A percentile compares a stretch with the other conserved stretches of the same genome.
phyloP scores from a whole-genome alignment of 2,113 vertebrate species.

The Myotis brandtii region DNA sequence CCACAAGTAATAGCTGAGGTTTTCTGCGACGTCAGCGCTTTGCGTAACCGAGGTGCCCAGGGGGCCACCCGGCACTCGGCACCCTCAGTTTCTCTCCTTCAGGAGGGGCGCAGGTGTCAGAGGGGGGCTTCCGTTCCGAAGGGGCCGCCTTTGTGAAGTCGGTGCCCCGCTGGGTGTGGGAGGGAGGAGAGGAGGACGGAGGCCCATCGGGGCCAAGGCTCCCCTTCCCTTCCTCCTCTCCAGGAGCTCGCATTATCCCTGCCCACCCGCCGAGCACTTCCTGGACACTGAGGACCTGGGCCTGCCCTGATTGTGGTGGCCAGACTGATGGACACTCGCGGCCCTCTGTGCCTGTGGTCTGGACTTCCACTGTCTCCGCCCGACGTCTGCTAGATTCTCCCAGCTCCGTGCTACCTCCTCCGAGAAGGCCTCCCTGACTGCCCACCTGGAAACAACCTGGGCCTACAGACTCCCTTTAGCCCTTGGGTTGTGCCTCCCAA shows the following conservation, averaged over 20 bases:
- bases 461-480: background rate
- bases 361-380: background rate
- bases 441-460: background rate
- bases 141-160: background rate
- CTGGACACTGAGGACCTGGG: background rate
- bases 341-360: background rate
- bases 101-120: background rate
- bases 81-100: background rate
- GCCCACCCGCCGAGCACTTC: background rate
- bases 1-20: background rate
- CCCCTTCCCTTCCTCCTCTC: too few species aligned
- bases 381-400: too few species aligned
- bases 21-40: background rate
- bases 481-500: background rate
- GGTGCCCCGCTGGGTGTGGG: rapidly evolving
- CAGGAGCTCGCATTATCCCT: background rate
- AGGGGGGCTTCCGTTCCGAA: background rate
- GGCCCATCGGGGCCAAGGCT: background rate
- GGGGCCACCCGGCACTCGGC: background rate
- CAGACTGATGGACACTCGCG: background rate
- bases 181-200: background rate
- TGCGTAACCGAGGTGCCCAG: rapidly evolving
- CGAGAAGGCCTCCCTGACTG: background rate
- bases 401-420: background rate
- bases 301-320: background rate